phyloP scores from a whole-genome alignment of 2,888 invertebrate genomes.

The Netelia fuscicornis region DNA sequence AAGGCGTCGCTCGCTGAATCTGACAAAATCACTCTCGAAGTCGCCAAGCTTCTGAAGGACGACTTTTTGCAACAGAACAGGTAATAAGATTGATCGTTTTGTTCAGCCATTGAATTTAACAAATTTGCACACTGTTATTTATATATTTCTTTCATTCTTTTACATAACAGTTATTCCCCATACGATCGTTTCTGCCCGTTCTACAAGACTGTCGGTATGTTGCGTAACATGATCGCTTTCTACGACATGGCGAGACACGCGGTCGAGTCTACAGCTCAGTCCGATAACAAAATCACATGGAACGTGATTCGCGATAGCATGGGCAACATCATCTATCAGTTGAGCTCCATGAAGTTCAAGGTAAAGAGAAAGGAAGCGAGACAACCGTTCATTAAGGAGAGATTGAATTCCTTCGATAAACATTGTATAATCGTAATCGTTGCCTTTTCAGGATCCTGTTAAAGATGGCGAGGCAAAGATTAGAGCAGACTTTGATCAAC shows the following conservation, averaged over 20 bases:
- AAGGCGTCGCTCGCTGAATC: constrained; percentile 99
- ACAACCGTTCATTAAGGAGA: background rate
- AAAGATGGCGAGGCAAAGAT: constrained; percentile 99
- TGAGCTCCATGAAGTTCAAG: constrained; percentile 99
- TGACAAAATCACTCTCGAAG: constrained; percentile 99
- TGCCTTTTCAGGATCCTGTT: constrained; percentile 93
- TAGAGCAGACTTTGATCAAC: constrained; percentile 97
- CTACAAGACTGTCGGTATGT: constrained; percentile 99
- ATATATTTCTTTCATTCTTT: constrained; percentile 20
- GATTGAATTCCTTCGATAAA: background rate
- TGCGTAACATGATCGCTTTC: constrained; percentile 98
- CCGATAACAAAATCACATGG: constrained; percentile 99
- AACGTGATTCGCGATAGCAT: constrained; percentile 98
- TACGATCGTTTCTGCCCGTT: constrained; percentile 99
- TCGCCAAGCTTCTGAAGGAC: constrained; percentile 98
- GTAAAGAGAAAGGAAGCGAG: constrained; percentile 84
- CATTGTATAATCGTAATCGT: background rate
- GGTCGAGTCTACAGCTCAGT: constrained; percentile 99
- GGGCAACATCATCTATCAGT: constrained; percentile 97
- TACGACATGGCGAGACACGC: constrained; percentile 99
- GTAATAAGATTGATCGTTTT: constrained; percentile 81
- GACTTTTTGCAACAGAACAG: constrained; percentile 99
- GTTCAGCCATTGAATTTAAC: background rate
- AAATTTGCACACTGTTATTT: constrained; percentile 14
- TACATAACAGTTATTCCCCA: constrained; percentile 90